Evolutionary conservation across 2,797 vertebrate species (phyloP).

Genomic region (Pipistrellus nathusii): DNA sequence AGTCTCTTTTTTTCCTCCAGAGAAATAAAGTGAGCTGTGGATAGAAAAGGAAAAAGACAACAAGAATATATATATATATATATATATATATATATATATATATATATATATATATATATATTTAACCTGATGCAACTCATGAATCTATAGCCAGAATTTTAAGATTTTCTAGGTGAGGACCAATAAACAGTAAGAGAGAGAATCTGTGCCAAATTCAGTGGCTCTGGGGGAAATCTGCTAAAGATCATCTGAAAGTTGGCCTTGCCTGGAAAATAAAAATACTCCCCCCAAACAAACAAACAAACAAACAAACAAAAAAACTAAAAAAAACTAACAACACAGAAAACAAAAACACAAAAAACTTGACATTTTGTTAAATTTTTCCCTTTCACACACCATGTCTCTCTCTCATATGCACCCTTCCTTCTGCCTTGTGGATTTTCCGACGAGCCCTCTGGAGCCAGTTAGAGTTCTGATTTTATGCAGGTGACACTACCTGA

Average conservation of each 20-base stretch:
- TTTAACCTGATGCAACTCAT: neutral
- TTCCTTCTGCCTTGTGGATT: conserved; percentile 11
- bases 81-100: too few species aligned
- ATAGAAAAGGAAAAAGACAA: conserved; percentile 60
- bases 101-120: neutral
- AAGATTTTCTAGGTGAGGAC: conserved; percentile 3
- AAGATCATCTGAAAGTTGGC: conserved; percentile 73
- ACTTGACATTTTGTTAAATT: neutral
- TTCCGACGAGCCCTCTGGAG: conserved; percentile 68
- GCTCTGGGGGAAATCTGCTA: conserved; percentile 72
- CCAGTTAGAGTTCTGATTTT: conserved; percentile 76
- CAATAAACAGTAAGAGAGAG: neutral
- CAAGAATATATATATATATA: neutral
- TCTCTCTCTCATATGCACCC: conserved; percentile 10
- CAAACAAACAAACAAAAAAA: too few species aligned
- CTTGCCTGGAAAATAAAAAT: conserved; percentile 46
- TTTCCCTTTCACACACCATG: neutral
- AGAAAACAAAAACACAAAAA: neutral
- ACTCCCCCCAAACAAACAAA: too few species aligned
- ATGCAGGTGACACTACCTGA: conserved; percentile 73
- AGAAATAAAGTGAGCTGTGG: conserved; percentile 4
- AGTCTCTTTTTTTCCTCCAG: neutral
- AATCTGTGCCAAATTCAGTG: conserved; percentile 56
- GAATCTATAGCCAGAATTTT: neutral
- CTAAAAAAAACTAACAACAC: too few species aligned